Percentiles rank a stretch among this genome's conserved stretches.
phyloP scores from a whole-genome alignment of 2,797 vertebrate genomes.

The Karalla daura region DNA sequence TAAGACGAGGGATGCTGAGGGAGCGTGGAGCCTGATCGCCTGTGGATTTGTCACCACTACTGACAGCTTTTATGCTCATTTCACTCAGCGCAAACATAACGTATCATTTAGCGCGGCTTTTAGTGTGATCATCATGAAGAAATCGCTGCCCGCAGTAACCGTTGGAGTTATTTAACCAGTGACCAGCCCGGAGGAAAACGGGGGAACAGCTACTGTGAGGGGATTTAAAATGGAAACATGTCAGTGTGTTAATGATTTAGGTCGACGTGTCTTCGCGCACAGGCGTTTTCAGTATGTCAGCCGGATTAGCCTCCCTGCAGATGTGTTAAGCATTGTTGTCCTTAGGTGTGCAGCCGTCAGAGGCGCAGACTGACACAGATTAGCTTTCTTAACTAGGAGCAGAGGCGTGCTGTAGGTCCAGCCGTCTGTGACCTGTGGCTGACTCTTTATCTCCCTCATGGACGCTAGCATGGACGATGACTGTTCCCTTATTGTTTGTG shows the following conservation, averaged over 20 bases:
- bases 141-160: neutral
- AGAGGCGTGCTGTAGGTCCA: slow-evolving; percentile 32
- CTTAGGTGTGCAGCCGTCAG: neutral
- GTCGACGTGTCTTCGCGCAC: no score
- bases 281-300: no score
- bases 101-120: neutral
- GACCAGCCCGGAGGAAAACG: neutral
- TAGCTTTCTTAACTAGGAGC: slow-evolving; percentile 27
- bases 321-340: slow-evolving; percentile 1
- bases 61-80: neutral
- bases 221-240: neutral
- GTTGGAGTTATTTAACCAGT: neutral
- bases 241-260: neutral
- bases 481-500: slow-evolving; percentile 57
- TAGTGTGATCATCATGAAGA: neutral
- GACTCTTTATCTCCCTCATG: slow-evolving; percentile 27
- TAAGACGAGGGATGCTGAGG: neutral
- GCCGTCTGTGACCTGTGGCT: slow-evolving; percentile 41
- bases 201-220: neutral
- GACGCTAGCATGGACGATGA: slow-evolving; percentile 49
- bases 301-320: neutral
- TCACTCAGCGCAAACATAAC: neutral
- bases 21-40: neutral
- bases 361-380: neutral
- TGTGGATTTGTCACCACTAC: neutral